Evolutionary conservation across 2,888 invertebrate genomes (phyloP).

Genomic region (Dryococelus australis): DNA sequence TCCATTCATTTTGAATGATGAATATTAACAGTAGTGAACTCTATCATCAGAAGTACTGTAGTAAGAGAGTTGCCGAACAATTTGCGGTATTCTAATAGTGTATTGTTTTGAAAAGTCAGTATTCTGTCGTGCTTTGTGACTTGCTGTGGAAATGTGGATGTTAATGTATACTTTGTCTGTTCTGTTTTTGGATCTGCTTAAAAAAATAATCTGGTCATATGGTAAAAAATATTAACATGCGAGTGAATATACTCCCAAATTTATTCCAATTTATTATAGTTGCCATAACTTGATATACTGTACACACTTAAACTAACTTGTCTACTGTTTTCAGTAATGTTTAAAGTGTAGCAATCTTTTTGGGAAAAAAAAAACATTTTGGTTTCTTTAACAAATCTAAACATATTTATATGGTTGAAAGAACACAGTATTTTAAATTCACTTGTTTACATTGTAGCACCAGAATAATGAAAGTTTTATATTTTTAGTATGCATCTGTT

Average conservation of each 20-base stretch:
- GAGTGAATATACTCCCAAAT: not conserved
- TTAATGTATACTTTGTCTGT: not conserved
- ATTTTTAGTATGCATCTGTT: conserved; percentile 6
- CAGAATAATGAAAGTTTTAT: not conserved
- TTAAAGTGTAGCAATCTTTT: not conserved
- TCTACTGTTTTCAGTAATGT: not conserved
- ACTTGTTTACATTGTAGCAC: not conserved
- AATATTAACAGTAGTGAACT: not conserved
- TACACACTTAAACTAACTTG: not conserved
- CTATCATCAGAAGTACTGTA: not conserved
- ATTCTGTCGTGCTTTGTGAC: not conserved
- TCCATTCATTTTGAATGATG: not conserved
- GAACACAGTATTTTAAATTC: conserved; percentile 7
- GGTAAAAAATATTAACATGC: not conserved
- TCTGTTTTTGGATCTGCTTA: not conserved
- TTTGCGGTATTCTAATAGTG: not conserved
- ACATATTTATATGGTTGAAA: not conserved
- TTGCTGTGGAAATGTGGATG: not conserved
- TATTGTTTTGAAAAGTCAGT: not conserved
- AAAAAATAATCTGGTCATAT: not conserved
- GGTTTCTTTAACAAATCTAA: not conserved
- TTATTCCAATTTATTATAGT: not conserved
- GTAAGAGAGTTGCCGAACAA: not conserved
- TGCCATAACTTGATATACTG: not conserved
- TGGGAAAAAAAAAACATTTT: not conserved